A percentile compares a stretch with the other conserved stretches of the same genome.
Evolutionary conservation across 2,888 invertebrate species (phyloP).

Genomic region (Bedellia somnulentella): DNA sequence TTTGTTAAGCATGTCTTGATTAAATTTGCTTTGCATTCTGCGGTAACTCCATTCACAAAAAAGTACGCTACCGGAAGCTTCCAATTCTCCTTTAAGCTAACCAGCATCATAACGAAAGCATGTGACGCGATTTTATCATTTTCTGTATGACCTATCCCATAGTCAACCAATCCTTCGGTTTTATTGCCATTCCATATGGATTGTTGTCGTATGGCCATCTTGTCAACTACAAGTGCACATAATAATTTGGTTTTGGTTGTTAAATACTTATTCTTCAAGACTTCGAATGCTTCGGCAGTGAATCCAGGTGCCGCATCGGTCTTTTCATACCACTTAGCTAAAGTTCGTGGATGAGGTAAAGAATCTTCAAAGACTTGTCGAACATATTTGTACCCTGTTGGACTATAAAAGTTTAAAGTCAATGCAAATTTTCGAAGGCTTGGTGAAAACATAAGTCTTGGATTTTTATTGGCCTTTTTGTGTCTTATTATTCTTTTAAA

Average conservation of each 20-base stretch:
- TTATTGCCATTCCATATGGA: background rate
- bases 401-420: conserved; percentile 1
- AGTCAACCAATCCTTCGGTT: background rate
- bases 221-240: background rate
- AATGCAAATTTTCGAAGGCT: background rate
- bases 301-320: background rate
- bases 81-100: no score
- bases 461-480: no score
- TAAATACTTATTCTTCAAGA: background rate
- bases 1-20: background rate
- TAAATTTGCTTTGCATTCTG: no score
- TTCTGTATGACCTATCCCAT: background rate
- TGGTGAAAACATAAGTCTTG: no score
- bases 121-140: no score
- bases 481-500: no score
- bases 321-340: background rate
- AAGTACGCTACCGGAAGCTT: no score
- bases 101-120: no score
- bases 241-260: no score
- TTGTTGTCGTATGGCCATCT: background rate
- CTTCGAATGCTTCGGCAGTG: conserved; percentile 1
- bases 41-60: no score
- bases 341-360: background rate
- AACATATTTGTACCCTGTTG: background rate
- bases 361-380: background rate